Base-by-base conservation (phyloP, 1,140 invertebrate species). In the Spodoptera litura region DNA sequence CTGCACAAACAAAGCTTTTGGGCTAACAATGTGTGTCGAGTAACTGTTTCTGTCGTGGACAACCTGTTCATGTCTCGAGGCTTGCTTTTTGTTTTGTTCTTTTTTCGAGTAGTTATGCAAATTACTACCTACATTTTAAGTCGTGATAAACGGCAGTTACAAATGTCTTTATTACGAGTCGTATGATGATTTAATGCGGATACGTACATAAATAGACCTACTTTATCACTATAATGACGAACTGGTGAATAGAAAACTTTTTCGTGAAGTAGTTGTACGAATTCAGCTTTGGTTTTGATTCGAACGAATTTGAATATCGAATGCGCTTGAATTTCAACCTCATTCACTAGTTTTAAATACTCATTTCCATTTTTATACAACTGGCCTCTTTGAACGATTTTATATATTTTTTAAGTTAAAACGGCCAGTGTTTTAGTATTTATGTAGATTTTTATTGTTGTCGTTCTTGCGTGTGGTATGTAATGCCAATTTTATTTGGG, bases 31-130 rank as follows among this genome's bases (percentile, higher is more conserved):
- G 87, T 90, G 79, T 87, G 89, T 82, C 90, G 81, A 27, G 44
- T 89, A 90, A 88, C 90, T 79, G 88, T 90, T 82, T 68, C 74
- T 74, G 72, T 38, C 82, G 87, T 89, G 84, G 83, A 82, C 84
- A 90, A 89, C 85, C 83, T 86, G 84, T 88, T 86, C 74, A 49
- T 72, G 11, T 52, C 53, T 66, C 27, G 76, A 58, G 72, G 15
- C 59, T 38, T 59, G 52, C 68, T 81, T 83, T 82, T 77, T 77
- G 38, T 81, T 68, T 64, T 44, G 59, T 62, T 44, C 15, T n/a
- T 62, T 31, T 62, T 62, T 62, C 35, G 31, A 27, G 20, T 25
- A n/a, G 35, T 62, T 38, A 62, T 44, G 59, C 59, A 44, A 38
- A 62, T 38, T 62, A 35, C 58, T 27, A 11, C 13, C 31, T n/a